These are phyloP conservation scores for Ginglymostoma cirratum DNA, from an alignment of 2,113 vertebrate species.

Conservation along the genomic window DNA sequence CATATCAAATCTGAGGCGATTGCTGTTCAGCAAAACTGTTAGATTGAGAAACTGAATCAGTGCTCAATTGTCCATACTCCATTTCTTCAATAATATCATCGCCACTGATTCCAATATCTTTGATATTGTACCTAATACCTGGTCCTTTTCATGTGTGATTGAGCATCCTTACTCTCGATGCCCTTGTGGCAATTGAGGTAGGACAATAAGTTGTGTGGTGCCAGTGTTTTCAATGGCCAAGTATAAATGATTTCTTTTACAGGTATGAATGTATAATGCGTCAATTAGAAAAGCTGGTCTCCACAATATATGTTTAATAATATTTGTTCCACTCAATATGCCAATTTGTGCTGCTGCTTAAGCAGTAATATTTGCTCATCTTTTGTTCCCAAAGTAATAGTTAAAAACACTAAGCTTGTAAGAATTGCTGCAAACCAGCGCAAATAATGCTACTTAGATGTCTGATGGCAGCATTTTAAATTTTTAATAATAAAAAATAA, in stretches of 20 bases:
- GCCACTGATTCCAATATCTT: not conserved
- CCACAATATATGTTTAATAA: not conserved
- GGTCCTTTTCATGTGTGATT: not conserved
- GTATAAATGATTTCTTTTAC: not conserved
- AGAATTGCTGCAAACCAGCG: not conserved
- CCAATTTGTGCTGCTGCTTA: not conserved
- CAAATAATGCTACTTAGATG: not conserved
- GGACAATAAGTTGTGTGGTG: not conserved
- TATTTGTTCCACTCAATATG: not conserved
- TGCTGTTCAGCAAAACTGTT: not conserved
- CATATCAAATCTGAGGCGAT: not conserved
- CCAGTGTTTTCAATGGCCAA: not conserved
- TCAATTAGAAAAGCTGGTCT: not conserved
- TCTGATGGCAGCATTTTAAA: not conserved
- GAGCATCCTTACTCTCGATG: not conserved
- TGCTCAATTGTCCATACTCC: not conserved
- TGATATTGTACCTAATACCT: not conserved
- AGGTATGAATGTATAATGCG: not conserved
- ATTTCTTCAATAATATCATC: not conserved
- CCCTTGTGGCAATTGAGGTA: not conserved
- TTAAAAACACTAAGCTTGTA: not conserved
- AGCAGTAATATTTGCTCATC: not conserved
- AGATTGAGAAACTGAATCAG: not conserved
- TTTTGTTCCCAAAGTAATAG: not conserved
- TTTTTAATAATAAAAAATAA: not conserved